Evolutionary conservation across 2,888 invertebrate genomes (phyloP).

Genomic region (Microctonus brassicae): DNA sequence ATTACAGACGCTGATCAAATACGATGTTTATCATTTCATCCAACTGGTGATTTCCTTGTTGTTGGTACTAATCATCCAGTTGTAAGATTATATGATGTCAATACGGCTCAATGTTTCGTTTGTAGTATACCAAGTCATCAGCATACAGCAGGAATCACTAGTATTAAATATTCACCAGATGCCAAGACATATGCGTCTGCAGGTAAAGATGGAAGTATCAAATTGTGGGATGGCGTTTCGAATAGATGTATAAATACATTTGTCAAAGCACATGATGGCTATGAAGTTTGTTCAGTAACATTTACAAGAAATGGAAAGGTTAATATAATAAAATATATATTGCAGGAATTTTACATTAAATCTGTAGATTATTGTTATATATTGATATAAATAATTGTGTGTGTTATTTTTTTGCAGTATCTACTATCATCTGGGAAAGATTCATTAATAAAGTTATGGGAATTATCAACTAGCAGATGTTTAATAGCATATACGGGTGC

Average conservation of each 20-base stretch:
- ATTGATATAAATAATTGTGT: too few species aligned
- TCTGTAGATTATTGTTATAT: too few species aligned
- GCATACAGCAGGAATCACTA: conserved; percentile 83
- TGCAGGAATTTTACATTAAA: not conserved
- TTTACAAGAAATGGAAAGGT: conserved; percentile 98
- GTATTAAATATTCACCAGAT: conserved; percentile 81
- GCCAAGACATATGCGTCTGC: conserved; percentile 85
- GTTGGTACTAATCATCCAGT: conserved; percentile 94
- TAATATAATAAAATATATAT: conserved; percentile 6
- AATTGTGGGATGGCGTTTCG: conserved; percentile 98
- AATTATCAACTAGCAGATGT: conserved; percentile 95
- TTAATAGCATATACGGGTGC: conserved; percentile 98
- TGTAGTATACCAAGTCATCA: conserved; percentile 90
- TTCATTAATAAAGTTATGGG: conserved; percentile 98
- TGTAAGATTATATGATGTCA: conserved; percentile 92
- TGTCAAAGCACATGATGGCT: conserved; percentile 92
- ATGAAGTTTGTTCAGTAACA: conserved; percentile 92
- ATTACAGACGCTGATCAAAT: conserved; percentile 95
- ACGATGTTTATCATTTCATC: conserved; percentile 92
- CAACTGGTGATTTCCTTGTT: conserved; percentile 93
- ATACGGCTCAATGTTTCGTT: conserved; percentile 96
- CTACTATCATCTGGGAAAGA: conserved; percentile 96
- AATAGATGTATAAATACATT: conserved; percentile 94
- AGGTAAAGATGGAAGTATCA: conserved; percentile 93
- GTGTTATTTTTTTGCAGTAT: conserved; percentile 83